phyloP scores from a whole-genome alignment of 2,888 invertebrate genomes.

The Trachelus troglodyta region DNA sequence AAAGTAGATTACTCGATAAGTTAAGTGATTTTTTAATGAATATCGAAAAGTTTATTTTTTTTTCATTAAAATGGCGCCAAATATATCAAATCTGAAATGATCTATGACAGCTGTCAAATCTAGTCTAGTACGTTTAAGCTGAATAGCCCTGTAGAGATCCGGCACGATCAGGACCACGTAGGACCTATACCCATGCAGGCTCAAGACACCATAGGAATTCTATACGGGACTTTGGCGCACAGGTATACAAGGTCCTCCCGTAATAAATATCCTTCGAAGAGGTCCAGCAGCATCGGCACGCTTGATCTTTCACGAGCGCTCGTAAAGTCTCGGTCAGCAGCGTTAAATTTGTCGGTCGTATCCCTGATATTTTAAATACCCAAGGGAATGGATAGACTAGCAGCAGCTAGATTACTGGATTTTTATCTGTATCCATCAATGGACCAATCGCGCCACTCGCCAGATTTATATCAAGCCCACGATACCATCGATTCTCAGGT shows the following conservation, averaged over 20 bases:
- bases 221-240: not conserved
- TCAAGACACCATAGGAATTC: not conserved
- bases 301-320: slow-evolving; percentile 54
- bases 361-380: slow-evolving; percentile 8
- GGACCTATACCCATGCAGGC: not conserved
- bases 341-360: slow-evolving; percentile 50
- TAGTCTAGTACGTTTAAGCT: not conserved
- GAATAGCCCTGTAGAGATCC: not conserved
- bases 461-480: not conserved
- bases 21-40: not conserved
- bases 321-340: slow-evolving; percentile 45
- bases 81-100: not conserved
- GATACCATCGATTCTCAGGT: not conserved
- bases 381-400: not conserved
- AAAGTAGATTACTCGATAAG: not conserved
- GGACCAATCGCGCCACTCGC: not conserved
- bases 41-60: not conserved
- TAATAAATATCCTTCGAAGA: slow-evolving; percentile 56
- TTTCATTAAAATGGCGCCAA: not conserved
- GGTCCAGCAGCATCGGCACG: slow-evolving; percentile 46
- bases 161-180: not conserved
- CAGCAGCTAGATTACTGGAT: not conserved
- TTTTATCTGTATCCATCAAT: not conserved
- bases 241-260: slow-evolving; percentile 15
- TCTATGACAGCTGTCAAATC: not conserved